Conservation (phyloP, 35 echinoderm and acorn worm genomes). For the Strongylocentrotus purpuratus region DNA sequence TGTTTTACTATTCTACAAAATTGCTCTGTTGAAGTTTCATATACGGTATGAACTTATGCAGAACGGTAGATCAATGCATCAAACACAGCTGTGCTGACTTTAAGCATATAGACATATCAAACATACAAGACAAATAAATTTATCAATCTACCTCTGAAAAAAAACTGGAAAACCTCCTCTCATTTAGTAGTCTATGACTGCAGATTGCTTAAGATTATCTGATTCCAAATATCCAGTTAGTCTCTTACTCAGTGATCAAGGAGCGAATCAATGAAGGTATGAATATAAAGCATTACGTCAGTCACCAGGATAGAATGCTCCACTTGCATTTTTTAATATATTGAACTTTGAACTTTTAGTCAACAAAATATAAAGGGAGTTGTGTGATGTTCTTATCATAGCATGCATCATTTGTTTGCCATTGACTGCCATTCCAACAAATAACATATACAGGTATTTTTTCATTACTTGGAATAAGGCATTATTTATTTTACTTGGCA, state of each 20-base stretch:
- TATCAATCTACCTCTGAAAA: neutral
- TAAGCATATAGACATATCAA: neutral
- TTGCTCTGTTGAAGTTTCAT: too few relatives aligned
- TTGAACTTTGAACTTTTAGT: neutral
- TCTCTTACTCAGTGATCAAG: neutral
- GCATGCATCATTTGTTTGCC: neutral
- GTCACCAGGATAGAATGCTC: neutral
- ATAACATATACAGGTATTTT: neutral
- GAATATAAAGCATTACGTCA: too few relatives aligned
- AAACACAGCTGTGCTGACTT: neutral
- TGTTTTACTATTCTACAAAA: too few relatives aligned
- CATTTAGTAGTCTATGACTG: neutral
- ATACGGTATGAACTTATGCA: too few relatives aligned
- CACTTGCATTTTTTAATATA: neutral
- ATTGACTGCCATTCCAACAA: neutral
- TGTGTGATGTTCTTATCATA: neutral
- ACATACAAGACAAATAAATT: neutral
- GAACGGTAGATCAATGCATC: neutral
- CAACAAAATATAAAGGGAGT: neutral
- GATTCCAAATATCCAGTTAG: neutral
- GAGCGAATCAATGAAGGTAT: neutral
- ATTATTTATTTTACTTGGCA: neutral
- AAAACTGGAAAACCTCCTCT: neutral
- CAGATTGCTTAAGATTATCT: neutral
- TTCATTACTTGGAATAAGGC: neutral